Conservation (phyloP, 1,140 invertebrate species). For the Philopotamus ludificatus region DNA sequence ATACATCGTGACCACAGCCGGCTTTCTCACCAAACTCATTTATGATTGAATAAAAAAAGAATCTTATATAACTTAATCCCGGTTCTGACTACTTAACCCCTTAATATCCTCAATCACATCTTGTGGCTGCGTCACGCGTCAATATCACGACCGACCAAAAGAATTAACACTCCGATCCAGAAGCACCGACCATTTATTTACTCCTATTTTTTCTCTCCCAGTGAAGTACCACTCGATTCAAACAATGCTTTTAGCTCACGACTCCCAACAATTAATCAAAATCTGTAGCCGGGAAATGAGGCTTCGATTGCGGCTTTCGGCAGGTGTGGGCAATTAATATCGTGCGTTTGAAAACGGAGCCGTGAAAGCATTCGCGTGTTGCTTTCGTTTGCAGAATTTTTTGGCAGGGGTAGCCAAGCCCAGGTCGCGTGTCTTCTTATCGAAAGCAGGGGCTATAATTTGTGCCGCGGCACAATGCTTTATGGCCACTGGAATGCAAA, state of each 20-base stretch:
- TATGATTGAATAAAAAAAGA: too few relatives aligned
- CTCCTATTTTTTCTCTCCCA: constrained; percentile 7
- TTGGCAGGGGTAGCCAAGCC: neutral
- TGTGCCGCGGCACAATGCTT: too few relatives aligned
- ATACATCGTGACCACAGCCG: too few relatives aligned
- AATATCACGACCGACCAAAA: too few relatives aligned
- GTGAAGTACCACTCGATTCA: constrained; percentile 10
- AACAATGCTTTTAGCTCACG: constrained; percentile 18
- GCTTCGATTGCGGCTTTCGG: constrained; percentile 22
- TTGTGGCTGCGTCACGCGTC: too few relatives aligned
- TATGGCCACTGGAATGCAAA: neutral
- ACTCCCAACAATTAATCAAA: constrained; percentile 27
- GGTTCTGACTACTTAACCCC: too few relatives aligned
- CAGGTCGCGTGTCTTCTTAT: neutral
- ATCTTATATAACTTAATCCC: too few relatives aligned
- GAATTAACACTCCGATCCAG: too few relatives aligned
- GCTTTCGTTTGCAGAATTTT: constrained; percentile 7
- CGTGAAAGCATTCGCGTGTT: constrained; percentile 23
- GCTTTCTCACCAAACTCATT: too few relatives aligned
- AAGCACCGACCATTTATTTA: too few relatives aligned
- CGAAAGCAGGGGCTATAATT: too few relatives aligned
- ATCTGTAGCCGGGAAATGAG: constrained; percentile 16
- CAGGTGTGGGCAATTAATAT: constrained; percentile 31
- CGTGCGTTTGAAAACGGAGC: constrained; percentile 11
- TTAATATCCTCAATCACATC: too few relatives aligned